Evolutionary conservation across 1,140 invertebrate species (phyloP).

Genomic region (Antheraea pernyi): DNA sequence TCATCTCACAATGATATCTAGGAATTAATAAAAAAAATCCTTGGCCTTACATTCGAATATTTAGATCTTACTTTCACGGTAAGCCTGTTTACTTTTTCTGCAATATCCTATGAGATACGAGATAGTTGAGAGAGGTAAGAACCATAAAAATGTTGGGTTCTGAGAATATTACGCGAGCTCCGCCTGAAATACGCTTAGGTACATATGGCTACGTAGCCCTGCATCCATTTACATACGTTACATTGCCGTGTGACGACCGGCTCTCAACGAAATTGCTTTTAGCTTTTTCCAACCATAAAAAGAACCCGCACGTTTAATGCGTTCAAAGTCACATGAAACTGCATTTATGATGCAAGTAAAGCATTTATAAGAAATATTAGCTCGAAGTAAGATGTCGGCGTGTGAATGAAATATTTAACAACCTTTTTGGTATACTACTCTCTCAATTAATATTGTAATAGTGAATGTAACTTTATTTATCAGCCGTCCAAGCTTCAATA

Average conservation of each 20-base stretch:
- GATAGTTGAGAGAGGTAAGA: constrained; percentile 2
- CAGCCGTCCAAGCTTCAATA: too few species aligned
- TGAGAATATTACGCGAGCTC: constrained; percentile 7
- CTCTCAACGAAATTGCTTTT: constrained; percentile 44
- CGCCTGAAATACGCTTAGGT: constrained; percentile 5
- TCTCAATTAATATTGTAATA: too few species aligned
- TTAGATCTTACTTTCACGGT: neutral
- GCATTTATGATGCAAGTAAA: neutral
- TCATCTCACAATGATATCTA: neutral
- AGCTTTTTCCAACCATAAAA: constrained; percentile 28
- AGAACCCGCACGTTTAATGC: constrained; percentile 20
- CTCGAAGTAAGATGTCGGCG: too few species aligned
- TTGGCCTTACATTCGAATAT: neutral
- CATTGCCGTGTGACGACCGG: constrained; percentile 22
- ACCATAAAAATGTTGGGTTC: constrained; percentile 17
- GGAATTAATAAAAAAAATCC: too few species aligned
- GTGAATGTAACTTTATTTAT: too few species aligned
- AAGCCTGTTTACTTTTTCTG: constrained; percentile 17
- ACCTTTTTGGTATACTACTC: too few species aligned
- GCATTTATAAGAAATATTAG: neutral
- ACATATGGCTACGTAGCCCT: constrained; percentile 2
- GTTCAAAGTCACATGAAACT: constrained; percentile 15
- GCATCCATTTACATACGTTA: constrained; percentile 37
- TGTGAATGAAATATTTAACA: too few species aligned
- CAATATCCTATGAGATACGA: constrained; percentile 1